These are phyloP conservation scores for Ptychadena robeensis DNA, from an alignment of 2,797 vertebrate species.

Conservation along the genomic window DNA sequence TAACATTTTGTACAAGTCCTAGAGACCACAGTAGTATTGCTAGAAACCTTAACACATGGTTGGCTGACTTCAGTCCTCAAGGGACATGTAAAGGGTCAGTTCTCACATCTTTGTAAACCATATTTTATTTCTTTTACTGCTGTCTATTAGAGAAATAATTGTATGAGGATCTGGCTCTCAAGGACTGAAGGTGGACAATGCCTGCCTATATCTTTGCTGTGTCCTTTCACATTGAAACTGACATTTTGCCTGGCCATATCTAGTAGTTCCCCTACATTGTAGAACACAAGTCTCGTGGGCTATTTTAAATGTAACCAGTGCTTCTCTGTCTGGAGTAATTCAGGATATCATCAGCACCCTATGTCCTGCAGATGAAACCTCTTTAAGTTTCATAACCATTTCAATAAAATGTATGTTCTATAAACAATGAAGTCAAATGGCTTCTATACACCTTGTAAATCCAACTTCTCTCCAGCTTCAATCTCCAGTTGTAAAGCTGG, in stretches of 20 bases:
- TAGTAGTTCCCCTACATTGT: background rate
- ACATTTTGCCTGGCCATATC: background rate
- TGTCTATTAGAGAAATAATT: no score
- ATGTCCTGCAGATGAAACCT: no score
- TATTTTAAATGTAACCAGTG: background rate
- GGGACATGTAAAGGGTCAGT: no score
- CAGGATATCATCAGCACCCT: no score
- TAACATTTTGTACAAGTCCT: conserved; percentile 19
- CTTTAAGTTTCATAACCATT: background rate
- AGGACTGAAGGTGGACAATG: no score
- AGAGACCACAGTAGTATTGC: background rate
- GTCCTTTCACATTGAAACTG: background rate
- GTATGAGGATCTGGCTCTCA: no score
- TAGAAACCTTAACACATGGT: conserved; percentile 22
- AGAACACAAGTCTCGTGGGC: background rate
- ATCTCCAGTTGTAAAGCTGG: no score
- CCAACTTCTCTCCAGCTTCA: no score
- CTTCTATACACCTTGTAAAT: no score
- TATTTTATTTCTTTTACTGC: no score
- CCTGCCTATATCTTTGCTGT: conserved; percentile 13
- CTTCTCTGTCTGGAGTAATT: background rate
- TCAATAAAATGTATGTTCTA: background rate
- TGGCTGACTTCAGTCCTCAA: no score
- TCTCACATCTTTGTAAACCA: no score
- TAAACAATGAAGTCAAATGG: background rate